Evolutionary conservation across 2,888 invertebrate genomes (phyloP).

Genomic region (Mimas tiliae): DNA sequence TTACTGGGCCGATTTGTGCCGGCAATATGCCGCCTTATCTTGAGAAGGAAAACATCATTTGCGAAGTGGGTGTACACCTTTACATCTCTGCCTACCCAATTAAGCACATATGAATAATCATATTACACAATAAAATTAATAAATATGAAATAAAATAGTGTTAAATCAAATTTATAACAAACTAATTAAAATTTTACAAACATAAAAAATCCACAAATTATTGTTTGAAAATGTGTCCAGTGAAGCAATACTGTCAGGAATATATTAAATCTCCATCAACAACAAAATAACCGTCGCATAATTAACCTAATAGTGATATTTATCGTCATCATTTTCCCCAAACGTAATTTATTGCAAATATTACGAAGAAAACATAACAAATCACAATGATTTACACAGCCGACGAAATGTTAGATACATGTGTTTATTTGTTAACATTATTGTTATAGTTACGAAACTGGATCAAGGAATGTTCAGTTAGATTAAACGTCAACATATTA

Average conservation of each 20-base stretch:
- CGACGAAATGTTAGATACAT: constrained; percentile 13
- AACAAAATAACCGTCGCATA: constrained; percentile 1
- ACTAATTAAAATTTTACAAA: not conserved
- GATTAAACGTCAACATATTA: not conserved
- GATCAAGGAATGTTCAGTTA: constrained; percentile 11
- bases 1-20: too few relatives aligned
- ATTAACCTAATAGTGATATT: constrained; percentile 23
- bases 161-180: not conserved
- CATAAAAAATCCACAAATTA: not conserved
- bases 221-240: not conserved
- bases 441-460: constrained; percentile 21
- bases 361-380: constrained; percentile 23
- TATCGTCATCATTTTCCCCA: constrained; percentile 23
- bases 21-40: too few relatives aligned
- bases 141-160: too few relatives aligned
- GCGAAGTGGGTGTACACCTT: too few relatives aligned
- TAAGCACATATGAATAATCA: too few relatives aligned
- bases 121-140: too few relatives aligned
- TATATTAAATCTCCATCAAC: not conserved
- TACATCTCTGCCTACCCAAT: too few relatives aligned
- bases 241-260: not conserved
- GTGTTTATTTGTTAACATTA: constrained; percentile 24
- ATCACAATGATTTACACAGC: constrained; percentile 20
- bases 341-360: constrained; percentile 19
- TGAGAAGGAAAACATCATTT: too few relatives aligned